Evolutionary conservation across 1,140 invertebrate species (phyloP).

Genomic region (Phymastichus coffea): DNA sequence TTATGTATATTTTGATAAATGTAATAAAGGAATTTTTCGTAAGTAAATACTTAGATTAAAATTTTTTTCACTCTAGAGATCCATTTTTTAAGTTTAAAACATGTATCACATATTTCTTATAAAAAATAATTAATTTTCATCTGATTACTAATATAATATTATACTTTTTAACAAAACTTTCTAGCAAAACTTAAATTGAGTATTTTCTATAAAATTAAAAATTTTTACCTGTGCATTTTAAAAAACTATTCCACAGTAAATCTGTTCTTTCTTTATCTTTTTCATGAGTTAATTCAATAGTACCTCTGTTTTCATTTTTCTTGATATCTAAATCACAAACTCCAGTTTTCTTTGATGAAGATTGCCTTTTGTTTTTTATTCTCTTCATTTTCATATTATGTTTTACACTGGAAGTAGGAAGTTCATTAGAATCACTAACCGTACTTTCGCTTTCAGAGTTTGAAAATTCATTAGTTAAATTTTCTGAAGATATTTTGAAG

Average conservation of each 20-base stretch:
- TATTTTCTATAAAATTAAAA: conserved; percentile 2
- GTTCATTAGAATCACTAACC: background rate
- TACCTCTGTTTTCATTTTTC: conserved; percentile 17
- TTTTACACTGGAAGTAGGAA: no score
- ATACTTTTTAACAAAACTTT: background rate
- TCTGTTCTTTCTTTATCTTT: conserved; percentile 69
- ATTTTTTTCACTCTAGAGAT: no score
- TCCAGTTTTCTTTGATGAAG: conserved; percentile 20
- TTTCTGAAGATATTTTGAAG: background rate
- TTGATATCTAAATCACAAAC: no score
- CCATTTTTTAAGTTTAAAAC: no score
- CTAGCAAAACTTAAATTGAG: background rate
- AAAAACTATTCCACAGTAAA: conserved; percentile 73
- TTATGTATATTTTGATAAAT: no score
- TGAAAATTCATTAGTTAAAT: background rate
- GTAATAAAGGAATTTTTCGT: no score
- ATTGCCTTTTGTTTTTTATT: conserved; percentile 19
- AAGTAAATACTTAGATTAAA: no score
- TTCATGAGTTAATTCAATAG: conserved; percentile 47
- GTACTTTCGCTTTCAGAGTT: background rate
- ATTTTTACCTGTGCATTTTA: conserved; percentile 65
- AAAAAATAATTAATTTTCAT: no score
- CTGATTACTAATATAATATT: no score
- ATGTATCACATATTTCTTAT: no score
- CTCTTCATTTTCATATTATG: conserved; percentile 16